A percentile compares a stretch with the other conserved stretches of the same genome.
Evolutionary conservation across 2,797 vertebrate species (phyloP).

Genomic region (Dryobates pubescens): DNA sequence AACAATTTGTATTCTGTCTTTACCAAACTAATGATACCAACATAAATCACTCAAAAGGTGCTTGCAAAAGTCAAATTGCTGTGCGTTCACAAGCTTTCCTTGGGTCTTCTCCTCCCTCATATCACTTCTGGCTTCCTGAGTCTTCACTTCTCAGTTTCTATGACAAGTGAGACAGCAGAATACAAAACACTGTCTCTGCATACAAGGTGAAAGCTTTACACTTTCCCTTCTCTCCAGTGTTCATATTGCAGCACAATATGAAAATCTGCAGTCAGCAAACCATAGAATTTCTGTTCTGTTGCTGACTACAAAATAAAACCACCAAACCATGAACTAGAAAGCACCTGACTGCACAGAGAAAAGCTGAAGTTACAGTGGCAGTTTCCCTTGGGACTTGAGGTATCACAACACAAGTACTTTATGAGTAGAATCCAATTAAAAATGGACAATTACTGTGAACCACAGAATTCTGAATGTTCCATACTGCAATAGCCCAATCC

Average conservation of each 20-base stretch:
- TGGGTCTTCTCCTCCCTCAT: background rate
- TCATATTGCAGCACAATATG: background rate
- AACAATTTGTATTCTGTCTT: background rate
- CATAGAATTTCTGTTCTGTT: too few relatives aligned
- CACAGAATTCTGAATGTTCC: too few relatives aligned
- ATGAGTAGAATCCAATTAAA: too few relatives aligned
- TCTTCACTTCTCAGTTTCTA: background rate
- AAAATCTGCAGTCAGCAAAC: background rate
- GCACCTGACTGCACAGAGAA: too few relatives aligned
- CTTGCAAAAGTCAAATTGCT: background rate
- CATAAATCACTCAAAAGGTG: background rate
- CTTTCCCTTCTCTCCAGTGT: background rate
- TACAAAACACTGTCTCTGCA: rapidly evolving
- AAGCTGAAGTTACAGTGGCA: too few relatives aligned
- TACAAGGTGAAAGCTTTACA: background rate
- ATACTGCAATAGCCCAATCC: too few relatives aligned
- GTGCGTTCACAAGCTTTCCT: background rate
- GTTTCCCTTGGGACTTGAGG: too few relatives aligned
- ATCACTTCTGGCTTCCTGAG: background rate
- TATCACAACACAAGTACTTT: too few relatives aligned
- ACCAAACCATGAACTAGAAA: too few relatives aligned
- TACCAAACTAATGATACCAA: background rate
- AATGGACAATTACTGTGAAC: too few relatives aligned
- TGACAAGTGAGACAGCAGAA: background rate
- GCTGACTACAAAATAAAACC: too few relatives aligned